Evolutionary conservation across 2,113 vertebrate species (phyloP).

Genomic region (Oncorhynchus masou): DNA sequence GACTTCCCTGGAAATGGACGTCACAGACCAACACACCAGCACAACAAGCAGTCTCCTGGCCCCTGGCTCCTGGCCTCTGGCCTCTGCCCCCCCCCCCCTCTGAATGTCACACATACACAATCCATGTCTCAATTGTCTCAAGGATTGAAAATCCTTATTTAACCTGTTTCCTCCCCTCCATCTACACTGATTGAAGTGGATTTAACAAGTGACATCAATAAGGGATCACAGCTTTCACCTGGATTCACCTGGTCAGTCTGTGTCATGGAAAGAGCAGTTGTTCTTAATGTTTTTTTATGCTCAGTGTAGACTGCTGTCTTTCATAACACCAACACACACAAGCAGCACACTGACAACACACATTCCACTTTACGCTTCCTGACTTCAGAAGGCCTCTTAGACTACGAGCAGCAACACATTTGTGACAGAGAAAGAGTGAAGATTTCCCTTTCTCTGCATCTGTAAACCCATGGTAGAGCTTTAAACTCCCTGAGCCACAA

Average conservation of each 20-base stretch:
- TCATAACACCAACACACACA: neutral
- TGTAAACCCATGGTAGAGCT: no score
- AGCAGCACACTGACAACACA: neutral
- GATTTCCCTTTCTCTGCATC: neutral
- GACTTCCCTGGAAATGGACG: slow-evolving; percentile 63
- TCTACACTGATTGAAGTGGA: no score
- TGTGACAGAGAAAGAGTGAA: neutral
- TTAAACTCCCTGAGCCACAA: slow-evolving; percentile 28
- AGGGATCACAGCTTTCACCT: no score
- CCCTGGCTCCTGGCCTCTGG: slow-evolving; percentile 64
- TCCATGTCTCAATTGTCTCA: no score
- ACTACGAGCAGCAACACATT: neutral
- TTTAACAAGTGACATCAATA: no score
- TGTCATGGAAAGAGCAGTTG: no score
- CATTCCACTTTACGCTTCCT: no score
- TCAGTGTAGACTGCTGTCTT: neutral
- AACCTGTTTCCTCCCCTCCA: no score
- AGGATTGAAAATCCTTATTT: no score
- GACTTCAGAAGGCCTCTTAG: neutral
- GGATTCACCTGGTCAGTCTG: no score
- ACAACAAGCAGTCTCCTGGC: slow-evolving; percentile 52
- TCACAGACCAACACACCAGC: slow-evolving; percentile 61
- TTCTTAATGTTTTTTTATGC: no score
- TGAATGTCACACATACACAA: no score
- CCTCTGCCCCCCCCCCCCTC: slow-evolving; percentile 51